Conservation (phyloP, 2,113 vertebrate species). For the Psettodes erumei region DNA sequence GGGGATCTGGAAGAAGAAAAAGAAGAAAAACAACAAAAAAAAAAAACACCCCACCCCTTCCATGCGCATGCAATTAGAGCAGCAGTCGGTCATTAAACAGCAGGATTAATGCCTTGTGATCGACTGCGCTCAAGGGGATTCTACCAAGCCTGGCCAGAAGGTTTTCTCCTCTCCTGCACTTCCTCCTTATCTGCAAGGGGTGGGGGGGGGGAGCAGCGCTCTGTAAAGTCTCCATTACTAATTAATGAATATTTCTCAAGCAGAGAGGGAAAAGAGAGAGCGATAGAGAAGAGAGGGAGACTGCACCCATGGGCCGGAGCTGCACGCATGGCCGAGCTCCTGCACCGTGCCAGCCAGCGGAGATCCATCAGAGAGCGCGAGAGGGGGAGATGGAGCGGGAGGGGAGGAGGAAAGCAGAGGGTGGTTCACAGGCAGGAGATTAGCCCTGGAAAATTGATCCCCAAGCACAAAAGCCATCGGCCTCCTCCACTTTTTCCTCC, state of each 20-base stretch:
- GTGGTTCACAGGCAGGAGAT: conserved; percentile 74
- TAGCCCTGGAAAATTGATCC: conserved; percentile 78
- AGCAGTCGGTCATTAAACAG: conserved; percentile 79
- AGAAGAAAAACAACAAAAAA: too few relatives aligned
- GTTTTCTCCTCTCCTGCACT: conserved; percentile 62
- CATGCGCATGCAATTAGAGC: conserved; percentile 77
- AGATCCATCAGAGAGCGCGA: conserved; percentile 69
- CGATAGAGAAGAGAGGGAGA: conserved; percentile 50
- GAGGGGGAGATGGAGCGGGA: conserved; percentile 51
- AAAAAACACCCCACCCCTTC: conserved; percentile 34
- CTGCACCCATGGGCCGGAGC: conserved; percentile 64
- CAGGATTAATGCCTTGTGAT: conserved; percentile 82
- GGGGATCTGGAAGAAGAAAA: too few relatives aligned
- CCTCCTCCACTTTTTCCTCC: conserved; percentile 41
- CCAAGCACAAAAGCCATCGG: conserved; percentile 71
- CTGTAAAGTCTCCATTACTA: conserved; percentile 81
- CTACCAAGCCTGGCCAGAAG: conserved; percentile 69
- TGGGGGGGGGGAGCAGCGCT: conserved; percentile 49
- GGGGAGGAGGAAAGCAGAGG: conserved; percentile 53
- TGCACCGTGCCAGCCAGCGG: conserved; percentile 59
- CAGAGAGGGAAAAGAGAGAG: conserved; percentile 52
- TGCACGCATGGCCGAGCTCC: conserved; percentile 67
- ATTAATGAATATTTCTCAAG: conserved; percentile 83
- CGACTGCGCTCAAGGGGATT: conserved; percentile 72
- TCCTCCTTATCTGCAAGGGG: conserved; percentile 63